Evolutionary conservation across 2,797 vertebrate species (phyloP), one percentile per base, ranked within the genome.

Genomic region (Brachymystax lenok): DNA sequence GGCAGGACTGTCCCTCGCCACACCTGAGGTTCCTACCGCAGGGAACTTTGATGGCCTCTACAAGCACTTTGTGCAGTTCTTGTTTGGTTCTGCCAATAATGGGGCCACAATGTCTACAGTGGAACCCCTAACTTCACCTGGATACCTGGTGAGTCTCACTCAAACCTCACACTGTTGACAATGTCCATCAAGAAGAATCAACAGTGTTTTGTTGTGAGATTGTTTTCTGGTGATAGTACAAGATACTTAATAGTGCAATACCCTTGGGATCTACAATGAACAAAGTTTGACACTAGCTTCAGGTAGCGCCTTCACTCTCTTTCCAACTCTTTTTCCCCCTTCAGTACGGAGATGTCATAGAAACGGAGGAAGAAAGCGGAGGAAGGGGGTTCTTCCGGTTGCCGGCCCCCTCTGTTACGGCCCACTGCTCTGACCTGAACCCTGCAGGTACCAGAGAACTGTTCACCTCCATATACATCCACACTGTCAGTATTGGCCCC

Each of bases 11-110:
- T 94, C 92, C 72, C 95, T 96, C 79, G 85, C 86, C 64, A 75
- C 93, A 24, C 96, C 97, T 0, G 88, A 94, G 88, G 91, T 96
- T 50, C 96, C 97, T 71, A 94, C 95, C 2, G 78, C 92, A 68
- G 82, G 84, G 63, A 96, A 93, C 89, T 98, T 98, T 85, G 95
- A 97, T 79, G 81, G 67, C 0, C 89, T 98, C 74, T 94, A 96
- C 75, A 19, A 88, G 46, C 74, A 80, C 8, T 96, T 94, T 80
- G 80, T 79, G 79, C 88, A 81, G 75, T 91, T 93, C 74, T 0
- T 87, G 17, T 94, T 94, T 56, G 86, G 86, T 72, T 74, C 86
- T 17, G 86, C 88, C 66, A 52, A 30, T 17, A 86, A 74, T 4
- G 46, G 40, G 19, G 73, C 14, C 51, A 80, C 10, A 16, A 27